A percentile compares a stretch with the other conserved stretches of the same genome.
phyloP scores from a whole-genome alignment of 1,140 invertebrate genomes.

The Pseudachorutes palmiensis region DNA sequence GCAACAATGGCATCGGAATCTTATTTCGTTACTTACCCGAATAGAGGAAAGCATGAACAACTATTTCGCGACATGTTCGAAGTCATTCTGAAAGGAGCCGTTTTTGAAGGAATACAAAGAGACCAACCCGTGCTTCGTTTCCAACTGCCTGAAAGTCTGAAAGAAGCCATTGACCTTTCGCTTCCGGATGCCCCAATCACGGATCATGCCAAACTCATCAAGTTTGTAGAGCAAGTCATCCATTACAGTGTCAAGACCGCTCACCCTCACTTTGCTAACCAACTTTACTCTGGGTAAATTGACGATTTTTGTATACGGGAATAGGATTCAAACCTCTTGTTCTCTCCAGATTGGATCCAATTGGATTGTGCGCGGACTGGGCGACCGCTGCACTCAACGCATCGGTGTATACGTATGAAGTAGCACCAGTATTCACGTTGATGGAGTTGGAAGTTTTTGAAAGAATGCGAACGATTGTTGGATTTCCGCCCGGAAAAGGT shows the following conservation, averaged over 20 bases:
- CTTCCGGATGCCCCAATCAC: slow-evolving; percentile 49
- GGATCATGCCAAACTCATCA: slow-evolving; percentile 57
- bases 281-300: slow-evolving; percentile 59
- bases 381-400: slow-evolving; percentile 75
- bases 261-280: slow-evolving; percentile 78
- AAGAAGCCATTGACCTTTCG: slow-evolving; percentile 56
- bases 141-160: slow-evolving; percentile 58
- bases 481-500: slow-evolving; percentile 64
- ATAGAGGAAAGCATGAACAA: slow-evolving; percentile 55
- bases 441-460: slow-evolving; percentile 70
- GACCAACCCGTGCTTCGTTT: slow-evolving; percentile 61
- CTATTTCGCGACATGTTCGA: slow-evolving; percentile 62
- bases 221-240: slow-evolving; percentile 57
- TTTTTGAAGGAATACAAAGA: slow-evolving; percentile 62
- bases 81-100: slow-evolving; percentile 60
- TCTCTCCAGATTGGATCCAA: slow-evolving; percentile 62
- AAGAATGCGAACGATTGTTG: slow-evolving; percentile 77
- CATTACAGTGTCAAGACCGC: slow-evolving; percentile 77
- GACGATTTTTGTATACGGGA: too few relatives aligned
- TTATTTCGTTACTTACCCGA: slow-evolving; percentile 42
- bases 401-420: slow-evolving; percentile 82
- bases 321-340: not conserved
- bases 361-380: slow-evolving; percentile 75
- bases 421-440: slow-evolving; percentile 76
- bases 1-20: not conserved